Evolutionary conservation across 2,888 invertebrate genomes (phyloP).

Genomic region (Caenorhabditis japonica): DNA sequence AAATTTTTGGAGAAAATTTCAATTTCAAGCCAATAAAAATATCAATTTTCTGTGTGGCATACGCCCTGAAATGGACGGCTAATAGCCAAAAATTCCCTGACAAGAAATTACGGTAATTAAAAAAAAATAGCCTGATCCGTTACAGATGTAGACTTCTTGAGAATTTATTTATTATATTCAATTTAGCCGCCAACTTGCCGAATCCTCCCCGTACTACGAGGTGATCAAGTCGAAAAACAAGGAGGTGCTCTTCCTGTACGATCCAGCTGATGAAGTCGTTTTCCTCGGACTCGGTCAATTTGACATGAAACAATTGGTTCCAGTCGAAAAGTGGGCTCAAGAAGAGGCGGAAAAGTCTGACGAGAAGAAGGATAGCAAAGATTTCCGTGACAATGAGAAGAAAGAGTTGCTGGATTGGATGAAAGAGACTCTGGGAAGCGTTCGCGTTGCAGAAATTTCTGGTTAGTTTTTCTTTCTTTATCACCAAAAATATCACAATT

Average conservation of each 20-base stretch:
- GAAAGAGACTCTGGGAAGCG: conserved; percentile 83
- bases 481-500: not conserved
- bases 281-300: conserved; percentile 89
- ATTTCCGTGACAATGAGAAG: conserved; percentile 85
- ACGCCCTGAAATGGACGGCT: too few relatives aligned
- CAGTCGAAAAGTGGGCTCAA: conserved; percentile 91
- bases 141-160: conserved; percentile 6
- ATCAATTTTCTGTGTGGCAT: too few relatives aligned
- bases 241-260: conserved; percentile 94
- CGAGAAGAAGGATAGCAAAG: conserved; percentile 78
- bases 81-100: not conserved
- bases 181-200: conserved; percentile 90
- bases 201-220: conserved; percentile 94
- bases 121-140: not conserved
- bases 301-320: conserved; percentile 85
- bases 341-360: conserved; percentile 69
- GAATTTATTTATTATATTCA: conserved; percentile 73
- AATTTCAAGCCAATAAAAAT: too few relatives aligned
- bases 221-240: conserved; percentile 88
- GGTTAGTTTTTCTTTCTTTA: conserved; percentile 15
- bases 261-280: conserved; percentile 89
- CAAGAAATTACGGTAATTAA: not conserved
- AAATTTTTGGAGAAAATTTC: too few relatives aligned
- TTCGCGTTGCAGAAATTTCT: conserved; percentile 78
- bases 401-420: conserved; percentile 87